Conservation (phyloP, 2,113 vertebrate species). For the Megaleporinus macrocephalus region DNA sequence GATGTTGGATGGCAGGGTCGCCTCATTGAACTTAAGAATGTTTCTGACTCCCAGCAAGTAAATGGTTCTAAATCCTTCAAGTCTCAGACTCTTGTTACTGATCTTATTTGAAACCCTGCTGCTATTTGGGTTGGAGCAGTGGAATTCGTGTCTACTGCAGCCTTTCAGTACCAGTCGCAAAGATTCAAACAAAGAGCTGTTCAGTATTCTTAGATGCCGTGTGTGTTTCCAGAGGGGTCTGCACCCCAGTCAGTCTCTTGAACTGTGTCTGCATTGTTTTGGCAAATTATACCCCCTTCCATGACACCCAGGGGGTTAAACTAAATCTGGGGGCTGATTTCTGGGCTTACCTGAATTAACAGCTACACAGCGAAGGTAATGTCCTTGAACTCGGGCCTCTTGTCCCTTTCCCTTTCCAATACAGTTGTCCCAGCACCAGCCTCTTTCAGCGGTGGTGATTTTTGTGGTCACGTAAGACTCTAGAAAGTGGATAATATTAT, state of each 20-base stretch:
- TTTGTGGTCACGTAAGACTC: background rate
- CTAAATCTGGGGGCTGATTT: background rate
- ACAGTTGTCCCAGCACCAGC: background rate
- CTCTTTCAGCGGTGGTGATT: background rate
- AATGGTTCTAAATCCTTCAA: background rate
- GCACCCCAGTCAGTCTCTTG: background rate
- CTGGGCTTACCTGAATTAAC: background rate
- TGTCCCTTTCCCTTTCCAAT: background rate
- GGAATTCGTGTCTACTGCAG: slow-evolving; percentile 36
- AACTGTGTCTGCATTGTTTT: slow-evolving; percentile 26
- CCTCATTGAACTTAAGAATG: background rate
- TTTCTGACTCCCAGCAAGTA: background rate
- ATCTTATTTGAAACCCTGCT: slow-evolving; percentile 24
- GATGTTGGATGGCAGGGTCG: background rate
- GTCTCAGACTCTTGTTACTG: background rate
- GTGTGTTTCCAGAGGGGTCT: slow-evolving; percentile 23
- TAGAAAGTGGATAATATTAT: background rate
- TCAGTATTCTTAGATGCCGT: slow-evolving; percentile 38
- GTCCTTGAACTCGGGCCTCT: background rate
- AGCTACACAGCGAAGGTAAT: background rate
- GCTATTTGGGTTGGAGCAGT: slow-evolving; percentile 12
- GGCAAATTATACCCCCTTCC: background rate
- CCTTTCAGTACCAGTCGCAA: slow-evolving; percentile 50
- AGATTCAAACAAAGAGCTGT: slow-evolving; percentile 50
- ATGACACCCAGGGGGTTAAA: background rate